A percentile compares a stretch with the other conserved stretches of the same genome.
These are phyloP conservation scores for Meteorus cinctellus DNA, from an alignment of 2,888 invertebrate species.

Conservation along the genomic window DNA sequence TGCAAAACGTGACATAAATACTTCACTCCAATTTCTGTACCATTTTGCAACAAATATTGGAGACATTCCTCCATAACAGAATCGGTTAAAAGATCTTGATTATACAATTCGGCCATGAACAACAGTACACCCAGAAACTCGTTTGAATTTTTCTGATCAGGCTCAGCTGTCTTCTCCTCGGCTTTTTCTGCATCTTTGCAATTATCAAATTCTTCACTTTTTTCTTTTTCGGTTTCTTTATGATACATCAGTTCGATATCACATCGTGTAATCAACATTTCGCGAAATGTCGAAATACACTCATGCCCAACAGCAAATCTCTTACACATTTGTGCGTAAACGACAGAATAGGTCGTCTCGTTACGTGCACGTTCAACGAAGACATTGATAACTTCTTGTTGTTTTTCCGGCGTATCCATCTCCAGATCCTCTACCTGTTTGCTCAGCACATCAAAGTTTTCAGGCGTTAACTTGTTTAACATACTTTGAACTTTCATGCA, in stretches of 20 bases:
- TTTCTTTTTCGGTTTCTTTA: background rate
- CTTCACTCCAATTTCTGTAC: conserved; percentile 13
- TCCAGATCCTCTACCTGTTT: conserved; percentile 19
- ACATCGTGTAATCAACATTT: background rate
- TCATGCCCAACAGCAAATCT: conserved; percentile 11
- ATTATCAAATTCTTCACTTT: background rate
- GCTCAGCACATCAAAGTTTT: conserved; percentile 25
- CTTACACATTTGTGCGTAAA: conserved; percentile 27
- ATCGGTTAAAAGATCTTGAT: conserved; percentile 24
- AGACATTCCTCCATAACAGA: background rate
- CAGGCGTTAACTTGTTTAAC: conserved; percentile 25
- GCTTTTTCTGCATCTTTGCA: background rate
- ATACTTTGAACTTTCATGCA: conserved; percentile 15
- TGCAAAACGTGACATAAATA: conserved; percentile 28
- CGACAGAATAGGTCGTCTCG: conserved; percentile 7
- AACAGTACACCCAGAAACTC: conserved; percentile 18
- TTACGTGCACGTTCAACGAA: conserved; percentile 26
- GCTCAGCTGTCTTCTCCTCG: background rate
- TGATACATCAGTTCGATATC: background rate
- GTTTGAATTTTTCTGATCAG: conserved; percentile 10
- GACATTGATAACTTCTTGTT: conserved; percentile 13
- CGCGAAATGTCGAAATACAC: conserved; percentile 11
- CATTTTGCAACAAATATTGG: conserved; percentile 2
- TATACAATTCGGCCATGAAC: conserved; percentile 24
- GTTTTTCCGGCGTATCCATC: conserved; percentile 2